Evolutionary conservation across 2,113 vertebrate genomes (phyloP).

Genomic region (Albula goreensis): DNA sequence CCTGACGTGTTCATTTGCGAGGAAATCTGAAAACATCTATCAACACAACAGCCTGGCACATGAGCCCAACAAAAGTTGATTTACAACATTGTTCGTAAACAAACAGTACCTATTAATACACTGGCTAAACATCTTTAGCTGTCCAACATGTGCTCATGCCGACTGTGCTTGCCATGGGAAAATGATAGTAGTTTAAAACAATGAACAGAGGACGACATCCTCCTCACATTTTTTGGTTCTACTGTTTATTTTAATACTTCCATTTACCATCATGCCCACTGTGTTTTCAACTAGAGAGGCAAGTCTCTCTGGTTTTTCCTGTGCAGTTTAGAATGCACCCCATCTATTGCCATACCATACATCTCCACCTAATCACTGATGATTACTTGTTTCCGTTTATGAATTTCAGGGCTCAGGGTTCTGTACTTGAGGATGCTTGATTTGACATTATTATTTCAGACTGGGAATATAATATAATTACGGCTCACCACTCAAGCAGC

Average conservation of each 20-base stretch:
- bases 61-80: not conserved
- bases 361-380: not conserved
- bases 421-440: not conserved
- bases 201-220: not conserved
- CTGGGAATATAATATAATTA: not conserved
- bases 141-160: too few species aligned
- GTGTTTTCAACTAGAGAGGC: not conserved
- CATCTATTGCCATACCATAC: not conserved
- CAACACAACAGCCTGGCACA: not conserved
- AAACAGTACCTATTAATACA: not conserved
- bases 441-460: slow-evolving; percentile 17
- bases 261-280: not conserved
- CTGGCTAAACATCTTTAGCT: not conserved
- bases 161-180: too few species aligned
- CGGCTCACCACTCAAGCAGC: not conserved
- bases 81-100: not conserved
- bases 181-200: not conserved
- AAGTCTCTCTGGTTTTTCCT: not conserved
- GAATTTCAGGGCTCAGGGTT: not conserved
- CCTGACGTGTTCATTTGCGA: not conserved
- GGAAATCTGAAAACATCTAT: not conserved
- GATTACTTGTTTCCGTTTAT: not conserved
- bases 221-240: not conserved
- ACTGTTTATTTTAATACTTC: not conserved
- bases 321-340: not conserved